A percentile compares a stretch with the other conserved stretches of the same genome.
phyloP scores from a whole-genome alignment of 1,140 invertebrate genomes.

The Pectinophora gossypiella region DNA sequence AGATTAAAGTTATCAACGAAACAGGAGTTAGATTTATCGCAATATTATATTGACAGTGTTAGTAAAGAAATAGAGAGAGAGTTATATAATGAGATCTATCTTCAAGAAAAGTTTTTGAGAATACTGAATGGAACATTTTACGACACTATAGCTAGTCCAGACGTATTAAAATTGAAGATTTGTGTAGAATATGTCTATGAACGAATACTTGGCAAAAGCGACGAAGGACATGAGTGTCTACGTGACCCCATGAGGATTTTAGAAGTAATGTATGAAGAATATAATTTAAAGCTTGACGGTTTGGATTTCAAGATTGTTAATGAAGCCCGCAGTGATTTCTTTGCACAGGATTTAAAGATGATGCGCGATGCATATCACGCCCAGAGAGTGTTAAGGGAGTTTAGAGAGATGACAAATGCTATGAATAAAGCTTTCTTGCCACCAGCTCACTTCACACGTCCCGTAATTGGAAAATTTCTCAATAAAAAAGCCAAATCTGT shows the following conservation, averaged over 20 bases:
- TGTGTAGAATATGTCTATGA: slow-evolving; percentile 50
- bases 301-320: slow-evolving; percentile 69
- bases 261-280: slow-evolving; percentile 68
- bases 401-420: slow-evolving; percentile 41
- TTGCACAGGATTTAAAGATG: slow-evolving; percentile 64
- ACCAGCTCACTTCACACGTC: slow-evolving; percentile 19
- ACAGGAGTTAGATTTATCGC: slow-evolving; percentile 60
- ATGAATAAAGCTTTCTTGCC: slow-evolving; percentile 62
- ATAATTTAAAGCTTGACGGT: slow-evolving; percentile 65
- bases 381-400: slow-evolving; percentile 59
- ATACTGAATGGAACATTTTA: slow-evolving; percentile 60
- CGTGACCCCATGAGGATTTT: slow-evolving; percentile 73
- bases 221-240: slow-evolving; percentile 67
- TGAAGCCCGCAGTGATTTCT: slow-evolving; percentile 65
- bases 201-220: slow-evolving; percentile 52
- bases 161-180: slow-evolving; percentile 68
- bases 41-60: slow-evolving; percentile 60
- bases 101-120: slow-evolving; percentile 55
- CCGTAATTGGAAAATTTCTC: neutral
- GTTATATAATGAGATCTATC: slow-evolving; percentile 46
- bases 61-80: slow-evolving; percentile 54
- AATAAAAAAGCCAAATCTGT: neutral
- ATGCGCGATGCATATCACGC: slow-evolving; percentile 72
- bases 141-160: slow-evolving; percentile 74
- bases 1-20: slow-evolving; percentile 48